Conservation (phyloP, 2,888 invertebrate species). For the Cosmopolites sordidus region DNA sequence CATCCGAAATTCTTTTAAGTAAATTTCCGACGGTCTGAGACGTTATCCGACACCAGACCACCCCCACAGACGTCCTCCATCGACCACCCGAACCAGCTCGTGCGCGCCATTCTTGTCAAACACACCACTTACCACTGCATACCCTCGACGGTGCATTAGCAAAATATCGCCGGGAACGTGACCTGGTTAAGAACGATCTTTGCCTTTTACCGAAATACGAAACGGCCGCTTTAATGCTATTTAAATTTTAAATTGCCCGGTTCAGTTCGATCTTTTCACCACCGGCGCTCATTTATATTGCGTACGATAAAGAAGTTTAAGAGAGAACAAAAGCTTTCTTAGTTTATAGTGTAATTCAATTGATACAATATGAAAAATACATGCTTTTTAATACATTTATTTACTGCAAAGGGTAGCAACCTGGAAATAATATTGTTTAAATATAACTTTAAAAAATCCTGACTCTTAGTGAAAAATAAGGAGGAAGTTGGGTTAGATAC, state of each 20-base stretch:
- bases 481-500: no score
- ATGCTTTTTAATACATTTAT: no score
- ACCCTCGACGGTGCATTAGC: conserved; percentile 45
- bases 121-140: conserved; percentile 48
- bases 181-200: conserved; percentile 27
- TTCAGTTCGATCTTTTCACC: neutral
- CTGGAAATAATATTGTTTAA: no score
- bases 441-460: no score
- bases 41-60: neutral
- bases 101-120: conserved; percentile 45
- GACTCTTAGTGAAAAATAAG: no score
- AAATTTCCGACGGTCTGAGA: neutral
- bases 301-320: neutral
- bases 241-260: conserved; percentile 13
- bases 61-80: neutral
- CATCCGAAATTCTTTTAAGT: neutral
- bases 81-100: conserved; percentile 31
- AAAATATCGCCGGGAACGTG: conserved; percentile 41
- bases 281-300: neutral
- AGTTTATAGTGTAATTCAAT: no score
- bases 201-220: conserved; percentile 16
- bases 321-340: neutral
- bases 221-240: conserved; percentile 7
- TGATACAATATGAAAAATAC: no score
- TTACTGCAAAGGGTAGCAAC: no score